A percentile compares a stretch with the other conserved stretches of the same genome.
Conservation (phyloP, 2,113 vertebrate species). For the Phyllostomus hastatus region DNA sequence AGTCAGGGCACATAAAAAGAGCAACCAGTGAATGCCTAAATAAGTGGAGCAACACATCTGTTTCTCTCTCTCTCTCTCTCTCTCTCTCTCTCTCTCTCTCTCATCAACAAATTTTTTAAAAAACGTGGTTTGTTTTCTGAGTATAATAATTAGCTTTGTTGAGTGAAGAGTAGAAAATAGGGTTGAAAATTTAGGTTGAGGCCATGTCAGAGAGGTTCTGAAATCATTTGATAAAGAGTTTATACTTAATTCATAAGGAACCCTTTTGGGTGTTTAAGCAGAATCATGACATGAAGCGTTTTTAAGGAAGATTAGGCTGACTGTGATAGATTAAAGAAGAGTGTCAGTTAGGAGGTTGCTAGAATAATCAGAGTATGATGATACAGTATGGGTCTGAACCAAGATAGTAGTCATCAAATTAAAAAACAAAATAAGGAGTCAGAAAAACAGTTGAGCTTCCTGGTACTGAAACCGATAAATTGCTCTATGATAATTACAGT, state of each 20-base stretch:
- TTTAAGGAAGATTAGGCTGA: conserved; percentile 33
- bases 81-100: no score
- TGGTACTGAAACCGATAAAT: neutral
- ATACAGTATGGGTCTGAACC: neutral
- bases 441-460: neutral
- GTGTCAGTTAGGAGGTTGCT: neutral
- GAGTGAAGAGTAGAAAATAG: conserved; percentile 11
- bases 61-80: no score
- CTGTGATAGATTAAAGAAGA: neutral
- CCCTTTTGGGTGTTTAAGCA: neutral
- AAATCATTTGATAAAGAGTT: conserved; percentile 25
- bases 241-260: neutral
- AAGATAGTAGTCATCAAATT: neutral
- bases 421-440: neutral
- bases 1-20: no score
- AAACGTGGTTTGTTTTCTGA: neutral
- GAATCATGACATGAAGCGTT: neutral
- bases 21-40: no score
- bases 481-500: neutral
- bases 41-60: no score
- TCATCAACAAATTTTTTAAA: no score
- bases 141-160: neutral
- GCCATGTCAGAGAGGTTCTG: neutral
- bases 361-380: neutral
- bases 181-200: conserved; percentile 34